A percentile compares a stretch with the other conserved stretches of the same genome.
These are phyloP conservation scores for Drosophila lini DNA, from an alignment of 1,140 invertebrate species.

Conservation along the genomic window DNA sequence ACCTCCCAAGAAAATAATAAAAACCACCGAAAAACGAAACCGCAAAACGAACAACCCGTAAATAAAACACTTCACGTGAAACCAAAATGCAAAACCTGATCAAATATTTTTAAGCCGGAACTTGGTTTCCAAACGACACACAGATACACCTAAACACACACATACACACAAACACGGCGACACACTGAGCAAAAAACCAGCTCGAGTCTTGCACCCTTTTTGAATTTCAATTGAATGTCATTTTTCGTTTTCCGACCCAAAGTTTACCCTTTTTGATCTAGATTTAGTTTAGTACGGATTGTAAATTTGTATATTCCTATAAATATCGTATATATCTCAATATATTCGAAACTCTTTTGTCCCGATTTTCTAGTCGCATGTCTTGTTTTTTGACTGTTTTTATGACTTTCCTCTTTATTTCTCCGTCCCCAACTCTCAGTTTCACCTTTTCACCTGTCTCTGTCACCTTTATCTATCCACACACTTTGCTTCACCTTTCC, in stretches of 20 bases:
- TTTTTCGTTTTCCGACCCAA: conserved; percentile 45
- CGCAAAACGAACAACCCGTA: conserved; percentile 37
- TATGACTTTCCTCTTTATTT: conserved; percentile 22
- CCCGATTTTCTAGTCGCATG: conserved; percentile 50
- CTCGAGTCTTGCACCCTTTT: conserved; percentile 41
- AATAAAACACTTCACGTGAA: conserved; percentile 42
- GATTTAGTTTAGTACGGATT: conserved; percentile 45
- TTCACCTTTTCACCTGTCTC: conserved; percentile 21
- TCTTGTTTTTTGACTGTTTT: conserved; percentile 49
- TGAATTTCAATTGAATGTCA: conserved; percentile 33
- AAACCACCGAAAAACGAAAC: conserved; percentile 39
- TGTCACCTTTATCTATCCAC: conserved; percentile 18
- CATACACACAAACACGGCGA: conserved; percentile 24
- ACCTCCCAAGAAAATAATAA: conserved; percentile 8
- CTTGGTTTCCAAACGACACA: conserved; percentile 37
- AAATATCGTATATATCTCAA: conserved; percentile 19
- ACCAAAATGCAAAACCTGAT: conserved; percentile 39
- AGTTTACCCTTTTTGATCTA: conserved; percentile 46
- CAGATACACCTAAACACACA: conserved; percentile 33
- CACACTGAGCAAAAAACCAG: conserved; percentile 29
- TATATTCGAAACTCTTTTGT: conserved; percentile 41
- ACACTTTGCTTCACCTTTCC: conserved; percentile 29
- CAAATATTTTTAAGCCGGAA: conserved; percentile 44
- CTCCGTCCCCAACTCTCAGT: not conserved
- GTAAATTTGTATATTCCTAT: conserved; percentile 42